Evolutionary conservation across 2,113 vertebrate species (phyloP), one percentile per base, ranked within the genome.

Genomic region (Heterotilapia buettikoferi): DNA sequence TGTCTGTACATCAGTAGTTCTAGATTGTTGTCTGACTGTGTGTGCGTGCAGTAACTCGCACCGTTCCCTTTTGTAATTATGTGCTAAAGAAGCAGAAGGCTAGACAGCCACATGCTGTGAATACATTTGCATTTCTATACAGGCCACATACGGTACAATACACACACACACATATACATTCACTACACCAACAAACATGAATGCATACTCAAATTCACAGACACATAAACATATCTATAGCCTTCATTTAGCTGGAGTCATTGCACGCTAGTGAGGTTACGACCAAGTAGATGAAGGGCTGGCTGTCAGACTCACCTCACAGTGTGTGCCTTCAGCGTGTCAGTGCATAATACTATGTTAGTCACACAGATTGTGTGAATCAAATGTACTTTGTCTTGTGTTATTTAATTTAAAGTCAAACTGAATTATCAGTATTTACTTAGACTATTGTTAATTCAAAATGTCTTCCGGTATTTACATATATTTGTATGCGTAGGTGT

Each of bases 111-210:
- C 91, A 90, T 76, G 82, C 63, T 84, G 91, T 83, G 88, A 92
- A 86, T 84, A 87, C 3, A 92, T 93, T 92, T 81, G 90, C 89
- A 90, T 89, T 88, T 87, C 78, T 79, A 56, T 57, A 57, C 59
- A 87, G 76, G 66, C 71, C 63, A 80, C 81, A 85, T 47, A 90
- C 38, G 19, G 45, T 18, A 84, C n/a, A 57, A 9, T 40, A 89
- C 38, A 88, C 31, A 61, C 86, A 59, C 29, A 38, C 47, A 31
- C 14, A 79, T 56, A 29, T 47, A 29, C 9, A 89, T 38, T 29
- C 11, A 56, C 16, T 11, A 50, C 86, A 68, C 82, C 52, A 40
- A 47, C 50, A 79, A 63, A 68, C 11, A 90, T 24, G 86, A 33
- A 78, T 29, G 29, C 80, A 47, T 71, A 43, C 52, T 29, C 19